A percentile compares a stretch with the other conserved stretches of the same genome.
These are phyloP conservation scores for Apis laboriosa DNA, from an alignment of 1,140 invertebrate genomes.

Conservation along the genomic window DNA sequence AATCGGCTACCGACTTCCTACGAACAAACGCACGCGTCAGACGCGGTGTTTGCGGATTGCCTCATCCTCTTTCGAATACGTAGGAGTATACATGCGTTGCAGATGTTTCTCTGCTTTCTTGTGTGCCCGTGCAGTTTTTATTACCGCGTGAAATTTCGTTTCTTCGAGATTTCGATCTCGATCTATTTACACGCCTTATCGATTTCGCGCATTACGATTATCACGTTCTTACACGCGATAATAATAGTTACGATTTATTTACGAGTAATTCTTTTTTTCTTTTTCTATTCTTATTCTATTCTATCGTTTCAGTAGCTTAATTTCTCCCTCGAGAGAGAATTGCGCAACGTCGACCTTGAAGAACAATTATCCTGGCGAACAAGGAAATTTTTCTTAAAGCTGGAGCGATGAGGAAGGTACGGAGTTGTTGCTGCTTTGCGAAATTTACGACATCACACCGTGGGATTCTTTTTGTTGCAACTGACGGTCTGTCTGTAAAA, in stretches of 20 bases:
- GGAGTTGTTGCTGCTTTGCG: slow-evolving; percentile 43
- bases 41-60: neutral
- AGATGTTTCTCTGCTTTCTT: no score
- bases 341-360: neutral
- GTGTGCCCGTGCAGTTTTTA: no score
- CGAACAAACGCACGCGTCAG: neutral
- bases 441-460: slow-evolving; percentile 63
- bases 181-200: no score
- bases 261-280: no score
- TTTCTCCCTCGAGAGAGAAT: neutral
- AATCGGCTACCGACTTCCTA: slow-evolving; percentile 34
- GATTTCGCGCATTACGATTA: no score
- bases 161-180: no score
- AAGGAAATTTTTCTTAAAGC: neutral
- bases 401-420: neutral
- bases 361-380: neutral
- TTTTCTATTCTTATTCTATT: no score
- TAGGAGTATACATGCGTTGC: no score
- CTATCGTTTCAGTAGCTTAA: no score
- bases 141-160: no score
- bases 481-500: neutral
- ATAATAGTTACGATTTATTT: no score
- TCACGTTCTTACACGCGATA: no score
- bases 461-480: neutral
- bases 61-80: neutral